These are phyloP conservation scores for Vanacampus margaritifer DNA, from an alignment of 2,113 vertebrate genomes.

Conservation along the genomic window DNA sequence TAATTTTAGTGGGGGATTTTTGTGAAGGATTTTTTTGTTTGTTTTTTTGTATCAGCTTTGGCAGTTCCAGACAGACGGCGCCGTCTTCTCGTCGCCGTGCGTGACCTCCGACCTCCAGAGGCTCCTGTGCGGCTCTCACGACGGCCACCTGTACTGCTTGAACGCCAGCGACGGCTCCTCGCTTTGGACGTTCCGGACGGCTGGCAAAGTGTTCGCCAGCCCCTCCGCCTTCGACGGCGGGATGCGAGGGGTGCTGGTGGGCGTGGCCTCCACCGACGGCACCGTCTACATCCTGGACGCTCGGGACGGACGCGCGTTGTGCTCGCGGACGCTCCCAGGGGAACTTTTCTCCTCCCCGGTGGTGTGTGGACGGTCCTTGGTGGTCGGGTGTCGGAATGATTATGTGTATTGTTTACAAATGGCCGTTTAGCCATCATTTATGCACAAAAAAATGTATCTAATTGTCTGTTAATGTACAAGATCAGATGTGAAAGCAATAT, in stretches of 20 bases:
- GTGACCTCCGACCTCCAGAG: slow-evolving; percentile 66
- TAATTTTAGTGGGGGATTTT: neutral
- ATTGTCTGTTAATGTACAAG: neutral
- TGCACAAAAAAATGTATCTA: too few species aligned
- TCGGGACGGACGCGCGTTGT: slow-evolving; percentile 67
- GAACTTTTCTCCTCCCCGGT: slow-evolving; percentile 91
- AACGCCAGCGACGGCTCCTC: slow-evolving; percentile 72
- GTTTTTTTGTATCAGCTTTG: slow-evolving; percentile 75
- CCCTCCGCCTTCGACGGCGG: slow-evolving; percentile 79
- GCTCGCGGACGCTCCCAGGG: slow-evolving; percentile 74
- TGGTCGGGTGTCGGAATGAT: slow-evolving; percentile 93
- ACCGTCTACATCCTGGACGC: slow-evolving; percentile 84
- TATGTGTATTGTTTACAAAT: slow-evolving; percentile 86
- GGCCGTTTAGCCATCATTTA: neutral
- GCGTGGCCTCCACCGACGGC: slow-evolving; percentile 86
- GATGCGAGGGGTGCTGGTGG: slow-evolving; percentile 68
- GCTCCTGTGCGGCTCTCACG: slow-evolving; percentile 90
- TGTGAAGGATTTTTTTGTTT: too few species aligned
- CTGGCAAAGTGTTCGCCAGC: slow-evolving; percentile 83
- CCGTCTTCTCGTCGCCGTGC: slow-evolving; percentile 91
- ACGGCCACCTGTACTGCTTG: slow-evolving; percentile 83
- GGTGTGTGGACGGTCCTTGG: slow-evolving; percentile 73
- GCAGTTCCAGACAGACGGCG: slow-evolving; percentile 79
- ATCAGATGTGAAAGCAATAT: too few species aligned
- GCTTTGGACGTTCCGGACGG: slow-evolving; percentile 83